phyloP scores from a whole-genome alignment of 53 echinoderm and acorn worm genomes.

The Stichopus horrens region DNA sequence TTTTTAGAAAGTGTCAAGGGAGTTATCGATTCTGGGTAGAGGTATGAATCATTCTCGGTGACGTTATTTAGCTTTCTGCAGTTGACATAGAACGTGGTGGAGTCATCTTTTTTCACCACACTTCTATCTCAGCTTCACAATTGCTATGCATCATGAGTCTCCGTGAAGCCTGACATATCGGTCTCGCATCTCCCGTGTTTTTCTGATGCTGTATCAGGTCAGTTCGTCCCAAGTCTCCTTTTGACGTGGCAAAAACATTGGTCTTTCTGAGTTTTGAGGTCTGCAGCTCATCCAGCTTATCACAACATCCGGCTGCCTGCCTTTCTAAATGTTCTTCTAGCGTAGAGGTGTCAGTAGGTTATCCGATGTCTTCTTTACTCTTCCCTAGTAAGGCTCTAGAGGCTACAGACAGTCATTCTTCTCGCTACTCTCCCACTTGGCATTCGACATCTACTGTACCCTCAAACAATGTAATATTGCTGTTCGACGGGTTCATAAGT shows the following conservation, averaged over 20 bases:
- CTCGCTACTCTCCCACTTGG: neutral
- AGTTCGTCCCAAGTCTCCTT: constrained; percentile 49
- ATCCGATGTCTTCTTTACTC: neutral
- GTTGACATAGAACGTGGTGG: neutral
- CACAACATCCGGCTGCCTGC: constrained; percentile 25
- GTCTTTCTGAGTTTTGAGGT: neutral
- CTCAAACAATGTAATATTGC: neutral
- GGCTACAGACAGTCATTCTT: neutral
- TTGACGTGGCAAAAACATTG: constrained; percentile 39
- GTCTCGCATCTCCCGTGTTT: constrained; percentile 47
- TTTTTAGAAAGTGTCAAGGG: neutral
- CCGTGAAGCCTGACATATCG: constrained; percentile 41
- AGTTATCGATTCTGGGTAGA: neutral
- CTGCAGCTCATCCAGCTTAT: neutral
- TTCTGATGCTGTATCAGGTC: constrained; percentile 49
- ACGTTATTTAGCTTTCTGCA: neutral
- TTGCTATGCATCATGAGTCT: constrained; percentile 38
- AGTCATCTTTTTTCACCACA: constrained; percentile 5
- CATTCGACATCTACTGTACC: constrained; percentile 34
- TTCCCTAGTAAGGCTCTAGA: neutral
- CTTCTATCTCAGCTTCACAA: neutral
- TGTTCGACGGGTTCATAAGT: constrained; percentile 42
- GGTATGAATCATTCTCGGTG: neutral
- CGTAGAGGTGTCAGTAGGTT: neutral
- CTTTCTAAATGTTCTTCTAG: constrained; percentile 53